These are phyloP conservation scores for Periplaneta americana DNA, from an alignment of 1,140 invertebrate genomes.

Conservation along the genomic window DNA sequence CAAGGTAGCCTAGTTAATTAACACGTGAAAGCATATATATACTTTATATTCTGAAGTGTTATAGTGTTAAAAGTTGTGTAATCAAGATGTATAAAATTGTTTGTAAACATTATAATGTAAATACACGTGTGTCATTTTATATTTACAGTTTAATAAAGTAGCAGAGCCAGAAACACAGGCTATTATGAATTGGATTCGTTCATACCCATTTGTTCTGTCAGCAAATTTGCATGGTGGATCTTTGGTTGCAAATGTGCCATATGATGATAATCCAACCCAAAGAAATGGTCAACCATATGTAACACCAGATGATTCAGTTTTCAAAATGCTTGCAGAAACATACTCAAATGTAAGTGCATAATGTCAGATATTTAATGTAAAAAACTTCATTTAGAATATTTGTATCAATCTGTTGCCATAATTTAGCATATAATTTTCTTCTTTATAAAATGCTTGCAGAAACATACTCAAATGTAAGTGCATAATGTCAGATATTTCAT, in stretches of 20 bases:
- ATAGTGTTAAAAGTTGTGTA: too few species aligned
- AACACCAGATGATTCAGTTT: conserved; percentile 80
- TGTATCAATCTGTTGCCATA: background rate
- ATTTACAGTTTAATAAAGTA: conserved; percentile 50
- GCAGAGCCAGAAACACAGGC: conserved; percentile 82
- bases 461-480: conserved; percentile 71
- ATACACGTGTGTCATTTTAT: conserved; percentile 7
- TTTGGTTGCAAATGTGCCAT: conserved; percentile 92
- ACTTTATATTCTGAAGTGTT: too few species aligned
- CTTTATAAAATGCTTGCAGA: conserved; percentile 80
- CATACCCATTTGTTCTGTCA: conserved; percentile 88
- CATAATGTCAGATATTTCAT: background rate
- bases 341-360: conserved; percentile 68
- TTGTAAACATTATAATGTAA: too few species aligned
- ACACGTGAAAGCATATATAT: too few species aligned
- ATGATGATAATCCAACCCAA: conserved; percentile 59
- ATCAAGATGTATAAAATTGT: too few species aligned
- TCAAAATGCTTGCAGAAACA: conserved; percentile 70
- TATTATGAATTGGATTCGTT: conserved; percentile 86
- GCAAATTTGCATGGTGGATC: conserved; percentile 95
- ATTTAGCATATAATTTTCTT: too few species aligned
- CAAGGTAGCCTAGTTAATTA: too few species aligned
- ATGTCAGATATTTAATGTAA: too few species aligned
- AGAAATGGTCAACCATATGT: conserved; percentile 39
- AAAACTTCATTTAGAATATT: background rate